Evolutionary conservation across 1,140 invertebrate genomes (phyloP), one percentile per base, ranked within the genome.

Genomic region (Ceratina calcarata): DNA sequence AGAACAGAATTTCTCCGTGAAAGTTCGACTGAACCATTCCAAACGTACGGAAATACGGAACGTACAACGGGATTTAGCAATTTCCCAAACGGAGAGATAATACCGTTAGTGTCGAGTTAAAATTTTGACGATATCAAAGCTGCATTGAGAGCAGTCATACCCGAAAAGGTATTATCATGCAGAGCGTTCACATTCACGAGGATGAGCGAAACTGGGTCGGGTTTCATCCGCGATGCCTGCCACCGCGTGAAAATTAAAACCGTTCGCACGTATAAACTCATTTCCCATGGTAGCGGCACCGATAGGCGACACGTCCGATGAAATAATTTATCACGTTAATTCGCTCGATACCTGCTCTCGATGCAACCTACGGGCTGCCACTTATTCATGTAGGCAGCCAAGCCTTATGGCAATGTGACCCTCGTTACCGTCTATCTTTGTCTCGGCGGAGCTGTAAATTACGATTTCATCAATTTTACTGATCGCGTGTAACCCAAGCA

Each of bases 321-420:
- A 27, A 24, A 27, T 58, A 37, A 55, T 67, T 75, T 57, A 66
- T 66, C 27, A 12, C 27, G 27, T 58, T 49, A n/a, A 58, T 24
- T 22, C 62, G 13, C 3, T 15, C 8, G 8, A 18, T 45, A 0
- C 10, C 4, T 53, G 24, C 6, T n/a, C 18, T n/a, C 6, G 32
- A n/a, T 45, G 37, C 37, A 45, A 45, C 37, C 37, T 45, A 45
- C 37, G 37, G 37, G 37, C 10, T 45, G 37, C 37, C 37, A 45
- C 37, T 45, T 45, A 45, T 45, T 45, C 37, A 45, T 45, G 37
- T 45, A 45, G 37, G 37, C 37, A 45, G 37, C 37, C 37, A 7
- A n/a, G 37, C 37, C 45, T 58, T 72, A 49, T 61, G 20, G 84
- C 73, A 78, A 84, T 81, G 74, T 57, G 84, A 85, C 49, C 73